A percentile compares a stretch with the other conserved stretches of the same genome.
Conservation (phyloP, 2,113 vertebrate species). For the Porphyrio hochstetteri region DNA sequence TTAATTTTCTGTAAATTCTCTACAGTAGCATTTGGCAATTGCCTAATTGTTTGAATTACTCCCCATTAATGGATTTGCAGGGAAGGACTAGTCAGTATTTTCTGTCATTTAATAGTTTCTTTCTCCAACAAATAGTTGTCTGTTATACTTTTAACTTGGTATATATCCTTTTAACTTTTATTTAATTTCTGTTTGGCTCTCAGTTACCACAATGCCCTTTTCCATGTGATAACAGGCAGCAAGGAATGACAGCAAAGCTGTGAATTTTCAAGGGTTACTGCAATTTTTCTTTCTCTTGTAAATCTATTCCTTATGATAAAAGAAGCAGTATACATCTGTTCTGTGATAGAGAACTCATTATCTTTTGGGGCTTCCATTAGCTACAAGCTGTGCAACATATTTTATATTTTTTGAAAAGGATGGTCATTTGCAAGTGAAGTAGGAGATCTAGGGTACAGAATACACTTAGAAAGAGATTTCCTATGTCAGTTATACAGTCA, state of each 20-base stretch:
- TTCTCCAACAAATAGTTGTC: background rate
- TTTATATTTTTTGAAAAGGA: background rate
- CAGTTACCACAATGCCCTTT: background rate
- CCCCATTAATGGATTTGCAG: background rate
- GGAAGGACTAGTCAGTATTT: background rate
- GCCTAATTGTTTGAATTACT: background rate
- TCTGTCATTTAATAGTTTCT: background rate
- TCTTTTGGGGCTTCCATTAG: conserved; percentile 51
- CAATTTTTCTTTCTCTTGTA: background rate
- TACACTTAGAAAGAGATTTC: background rate
- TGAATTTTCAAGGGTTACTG: conserved; percentile 27
- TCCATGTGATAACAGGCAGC: background rate
- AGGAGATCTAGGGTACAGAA: background rate
- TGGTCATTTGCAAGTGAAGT: conserved; percentile 47
- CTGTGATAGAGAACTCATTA: conserved; percentile 52
- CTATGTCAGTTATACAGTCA: background rate
- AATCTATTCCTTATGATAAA: conserved; percentile 47
- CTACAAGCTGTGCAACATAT: conserved; percentile 29
- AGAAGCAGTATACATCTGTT: conserved; percentile 42
- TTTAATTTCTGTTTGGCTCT: conserved; percentile 46
- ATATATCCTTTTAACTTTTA: background rate
- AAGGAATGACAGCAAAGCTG: conserved; percentile 39
- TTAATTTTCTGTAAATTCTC: background rate
- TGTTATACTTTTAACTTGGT: background rate
- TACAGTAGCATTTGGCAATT: background rate